Evolutionary conservation across 1,140 invertebrate genomes (phyloP), one percentile per base, ranked within the genome.

Genomic region (Sipha flava): DNA sequence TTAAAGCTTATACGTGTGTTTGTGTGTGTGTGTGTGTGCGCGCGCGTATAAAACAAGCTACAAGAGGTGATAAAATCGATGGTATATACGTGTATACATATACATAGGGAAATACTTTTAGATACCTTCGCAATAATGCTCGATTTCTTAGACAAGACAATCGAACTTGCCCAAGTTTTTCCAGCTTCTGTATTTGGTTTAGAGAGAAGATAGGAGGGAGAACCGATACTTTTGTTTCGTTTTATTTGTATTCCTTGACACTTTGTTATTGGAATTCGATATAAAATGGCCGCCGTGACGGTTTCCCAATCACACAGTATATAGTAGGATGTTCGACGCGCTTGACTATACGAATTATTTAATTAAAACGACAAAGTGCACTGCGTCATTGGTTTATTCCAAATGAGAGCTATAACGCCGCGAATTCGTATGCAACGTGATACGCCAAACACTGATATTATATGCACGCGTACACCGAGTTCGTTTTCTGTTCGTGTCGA

Each of bases 81-180:
- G 31, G 3, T 64, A 34, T 64, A 34, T n/a, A n/a, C n/a, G n/a
- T n/a, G n/a, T n/a, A n/a, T n/a, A n/a, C n/a, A n/a, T n/a, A n/a
- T n/a, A n/a, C n/a, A n/a, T 62, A 62, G 57, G 57, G 59, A 34
- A 64, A 64, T 64, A 64, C 29, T 34, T 64, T 64, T 31, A 64
- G 31, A 64, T 64, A 64, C 59, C 31, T 64, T 31, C 14, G 31
- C 31, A 34, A n/a, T n/a, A n/a, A 34, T 64, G 59, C 59, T 64
- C 59, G n/a, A 64, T 64, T 64, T 64, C 59, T 64, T 64, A 64
- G 59, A 64, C 59, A 64, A 64, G 59, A 64, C 59, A 64, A 64
- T 64, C 34, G 59, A 64, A 64, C 59, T 64, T 64, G 34, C 29
- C 29, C 31, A 64, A 64, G 59, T 64, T 64, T 64, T 37, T 31